Base-by-base conservation (phyloP, 37 sponge, comb jelly and placozoan genomes). In the Spongia lamella region DNA sequence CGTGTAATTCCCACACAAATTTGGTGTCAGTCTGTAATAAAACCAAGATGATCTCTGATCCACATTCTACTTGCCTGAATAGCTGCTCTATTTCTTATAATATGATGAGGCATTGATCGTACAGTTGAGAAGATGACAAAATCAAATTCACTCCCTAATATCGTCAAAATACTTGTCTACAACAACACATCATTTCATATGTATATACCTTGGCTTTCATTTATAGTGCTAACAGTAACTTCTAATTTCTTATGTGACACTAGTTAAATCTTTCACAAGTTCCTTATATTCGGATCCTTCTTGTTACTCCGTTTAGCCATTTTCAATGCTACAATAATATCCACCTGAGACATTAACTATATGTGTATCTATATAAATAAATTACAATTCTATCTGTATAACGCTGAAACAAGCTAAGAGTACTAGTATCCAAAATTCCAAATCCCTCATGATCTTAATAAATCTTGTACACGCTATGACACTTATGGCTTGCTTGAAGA, bases 1-100 rank as follows among this genome's bases (percentile, higher is more conserved):
- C 84, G 61, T 49, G 84, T 83, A 52, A 70, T 82, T 0, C 75
- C 83, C 3, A 82, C 83, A 66, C 75, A 74, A 34, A 82, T 82
- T 67, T 73, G 73, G 63, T 83, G 84, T n/a, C 38, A 52, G 50
- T 83, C 77, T 20, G 84, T 76, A 61, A 83, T 20, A 38, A 75
- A 83, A 7, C 84, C 84, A 19, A 83, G 53, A 61, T 83, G 75
- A 20, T 38, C 68, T 29, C 70, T 66, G 25, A 68, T 39, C 84
- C 84, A 83, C 19, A 49, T 57, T 52, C 43, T 55, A 63, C 75
- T 40, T 38, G 67, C 38, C 22, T 66, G 67, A 22, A 66, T 77
- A 32, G 73, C 70, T 30, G 32, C 63, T 56, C 25, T 66, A n/a
- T 49, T 60, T 40, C 52, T 20, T 7, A 49, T 35, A 35, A 53